Evolutionary conservation across 2,888 invertebrate species (phyloP).

Genomic region (Blastobasis lacticolella): DNA sequence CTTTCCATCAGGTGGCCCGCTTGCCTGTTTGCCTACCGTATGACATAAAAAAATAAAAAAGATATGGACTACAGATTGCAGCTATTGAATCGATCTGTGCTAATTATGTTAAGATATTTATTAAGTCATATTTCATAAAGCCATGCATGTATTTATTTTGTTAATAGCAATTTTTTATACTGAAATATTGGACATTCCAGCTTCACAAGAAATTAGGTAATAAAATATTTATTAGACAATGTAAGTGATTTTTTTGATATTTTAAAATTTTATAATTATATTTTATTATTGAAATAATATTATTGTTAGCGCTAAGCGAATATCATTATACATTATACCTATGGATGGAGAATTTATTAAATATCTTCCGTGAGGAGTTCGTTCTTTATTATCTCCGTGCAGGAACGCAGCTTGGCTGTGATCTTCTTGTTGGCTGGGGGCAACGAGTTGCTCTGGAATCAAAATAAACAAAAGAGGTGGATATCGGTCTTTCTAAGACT

Average conservation of each 20-base stretch:
- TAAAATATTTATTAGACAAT: slow-evolving; percentile 4
- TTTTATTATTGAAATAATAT: slow-evolving; percentile 27
- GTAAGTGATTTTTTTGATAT: slow-evolving; percentile 39
- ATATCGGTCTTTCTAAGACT: too few species aligned
- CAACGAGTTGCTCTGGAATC: slow-evolving; percentile 45
- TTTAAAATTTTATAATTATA: slow-evolving; percentile 36
- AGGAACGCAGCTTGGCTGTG: slow-evolving; percentile 36
- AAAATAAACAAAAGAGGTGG: not conserved
- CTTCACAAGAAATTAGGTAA: slow-evolving; percentile 2
- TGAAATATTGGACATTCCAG: slow-evolving; percentile 5
- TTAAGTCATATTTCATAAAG: too few species aligned
- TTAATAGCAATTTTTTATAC: not conserved
- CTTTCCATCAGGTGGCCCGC: too few species aligned
- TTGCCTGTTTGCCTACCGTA: too few species aligned
- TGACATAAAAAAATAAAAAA: too few species aligned
- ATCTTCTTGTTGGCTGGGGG: slow-evolving; percentile 46
- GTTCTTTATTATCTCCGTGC: slow-evolving; percentile 43
- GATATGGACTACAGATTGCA: too few species aligned
- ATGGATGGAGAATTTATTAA: slow-evolving; percentile 46
- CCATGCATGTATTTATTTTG: too few species aligned
- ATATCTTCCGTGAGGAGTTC: slow-evolving; percentile 48
- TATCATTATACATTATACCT: slow-evolving; percentile 22
- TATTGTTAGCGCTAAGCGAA: slow-evolving; percentile 40
- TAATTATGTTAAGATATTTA: too few species aligned
- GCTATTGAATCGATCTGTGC: too few species aligned